Percentiles rank a stretch among this genome's conserved stretches.
These are phyloP conservation scores for Nyctalus aviator DNA, from an alignment of 2,797 vertebrate species.

Conservation along the genomic window DNA sequence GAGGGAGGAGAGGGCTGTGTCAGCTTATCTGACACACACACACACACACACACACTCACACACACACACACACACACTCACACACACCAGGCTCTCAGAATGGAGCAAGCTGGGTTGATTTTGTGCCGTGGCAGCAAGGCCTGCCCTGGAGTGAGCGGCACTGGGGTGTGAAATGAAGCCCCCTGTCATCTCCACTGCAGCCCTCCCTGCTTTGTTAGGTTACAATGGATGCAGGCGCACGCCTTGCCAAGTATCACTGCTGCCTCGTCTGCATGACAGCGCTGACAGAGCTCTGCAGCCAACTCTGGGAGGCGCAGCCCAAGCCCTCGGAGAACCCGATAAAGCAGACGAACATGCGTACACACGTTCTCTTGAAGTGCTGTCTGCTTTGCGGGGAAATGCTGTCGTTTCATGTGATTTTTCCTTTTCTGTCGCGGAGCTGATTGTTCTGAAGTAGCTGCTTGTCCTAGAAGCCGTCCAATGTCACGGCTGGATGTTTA, in stretches of 20 bases:
- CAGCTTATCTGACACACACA: fast-evolving
- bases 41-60: no score
- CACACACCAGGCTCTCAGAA: neutral
- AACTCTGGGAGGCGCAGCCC: neutral
- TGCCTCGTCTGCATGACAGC: neutral
- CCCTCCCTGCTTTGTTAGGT: neutral
- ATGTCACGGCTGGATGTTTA: neutral
- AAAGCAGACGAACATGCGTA: neutral
- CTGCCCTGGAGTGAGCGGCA: neutral
- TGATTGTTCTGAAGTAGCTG: neutral
- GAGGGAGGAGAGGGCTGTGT: fast-evolving
- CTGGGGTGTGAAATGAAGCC: neutral
- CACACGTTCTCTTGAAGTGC: neutral
- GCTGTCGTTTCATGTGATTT: neutral
- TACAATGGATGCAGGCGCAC: neutral
- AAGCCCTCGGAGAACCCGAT: neutral
- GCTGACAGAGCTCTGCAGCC: neutral
- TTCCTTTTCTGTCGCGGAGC: neutral
- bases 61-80: no score
- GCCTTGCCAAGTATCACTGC: neutral
- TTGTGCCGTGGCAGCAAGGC: neutral
- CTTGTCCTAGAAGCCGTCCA: neutral
- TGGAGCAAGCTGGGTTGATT: neutral
- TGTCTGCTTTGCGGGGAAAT: neutral
- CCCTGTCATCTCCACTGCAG: neutral